These are phyloP conservation scores for Cyanoramphus novaezelandiae DNA, from an alignment of 2,113 vertebrate species.

Conservation along the genomic window DNA sequence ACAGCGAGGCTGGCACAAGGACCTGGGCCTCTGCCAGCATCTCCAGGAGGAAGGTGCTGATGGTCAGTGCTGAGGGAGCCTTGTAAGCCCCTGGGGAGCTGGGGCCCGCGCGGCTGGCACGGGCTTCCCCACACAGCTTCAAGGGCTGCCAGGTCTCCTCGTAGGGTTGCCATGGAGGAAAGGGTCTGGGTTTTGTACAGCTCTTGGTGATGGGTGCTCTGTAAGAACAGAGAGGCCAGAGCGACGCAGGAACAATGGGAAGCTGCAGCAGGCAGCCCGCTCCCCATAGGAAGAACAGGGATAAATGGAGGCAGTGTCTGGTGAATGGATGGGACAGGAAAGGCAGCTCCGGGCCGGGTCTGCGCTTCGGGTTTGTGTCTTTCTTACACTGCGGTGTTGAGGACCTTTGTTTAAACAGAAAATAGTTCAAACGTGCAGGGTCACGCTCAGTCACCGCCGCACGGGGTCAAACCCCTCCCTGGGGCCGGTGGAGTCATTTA, in stretches of 20 bases:
- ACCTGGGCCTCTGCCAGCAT: neutral
- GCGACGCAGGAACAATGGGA: neutral
- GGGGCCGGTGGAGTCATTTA: neutral
- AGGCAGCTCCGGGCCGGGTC: neutral
- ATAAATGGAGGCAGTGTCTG: slow-evolving; percentile 9
- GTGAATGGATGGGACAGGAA: neutral
- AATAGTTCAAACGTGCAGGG: neutral
- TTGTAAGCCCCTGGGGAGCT: neutral
- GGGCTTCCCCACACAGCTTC: neutral
- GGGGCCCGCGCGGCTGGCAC: accelerated
- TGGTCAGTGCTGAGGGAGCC: neutral
- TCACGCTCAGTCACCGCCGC: neutral
- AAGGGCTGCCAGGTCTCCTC: neutral
- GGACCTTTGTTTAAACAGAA: neutral
- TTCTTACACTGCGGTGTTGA: accelerated
- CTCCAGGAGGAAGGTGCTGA: neutral
- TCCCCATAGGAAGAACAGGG: neutral
- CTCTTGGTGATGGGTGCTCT: neutral
- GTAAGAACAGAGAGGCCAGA: neutral
- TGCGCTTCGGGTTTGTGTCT: neutral
- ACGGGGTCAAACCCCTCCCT: neutral
- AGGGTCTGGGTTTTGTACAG: slow-evolving; percentile 28
- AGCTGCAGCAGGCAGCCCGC: neutral
- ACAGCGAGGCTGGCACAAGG: neutral
- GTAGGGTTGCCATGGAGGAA: neutral